phyloP scores from a whole-genome alignment of 2,888 invertebrate species.

The Bursaphelenchus okinawaensis region DNA sequence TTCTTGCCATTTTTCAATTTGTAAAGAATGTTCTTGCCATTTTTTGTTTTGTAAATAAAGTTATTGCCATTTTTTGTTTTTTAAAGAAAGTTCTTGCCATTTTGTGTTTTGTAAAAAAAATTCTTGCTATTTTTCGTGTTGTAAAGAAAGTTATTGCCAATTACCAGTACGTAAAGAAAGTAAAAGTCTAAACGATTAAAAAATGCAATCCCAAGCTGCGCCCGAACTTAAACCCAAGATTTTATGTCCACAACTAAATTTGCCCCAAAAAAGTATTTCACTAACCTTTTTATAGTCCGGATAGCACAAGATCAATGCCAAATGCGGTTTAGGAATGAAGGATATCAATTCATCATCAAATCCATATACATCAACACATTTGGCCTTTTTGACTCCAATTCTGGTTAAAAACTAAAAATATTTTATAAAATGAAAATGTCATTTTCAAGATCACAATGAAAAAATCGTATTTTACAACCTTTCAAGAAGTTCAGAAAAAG shows the following conservation, averaged over 20 bases:
- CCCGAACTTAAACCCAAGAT: constrained; percentile 32
- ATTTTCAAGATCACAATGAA: no score
- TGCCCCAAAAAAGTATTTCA: background rate
- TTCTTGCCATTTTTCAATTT: no score
- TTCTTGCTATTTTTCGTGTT: no score
- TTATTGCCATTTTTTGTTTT: no score
- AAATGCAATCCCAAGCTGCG: no score
- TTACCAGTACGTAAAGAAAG: no score
- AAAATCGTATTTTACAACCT: no score
- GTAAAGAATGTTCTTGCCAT: no score
- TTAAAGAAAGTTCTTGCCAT: no score
- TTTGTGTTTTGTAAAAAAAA: no score
- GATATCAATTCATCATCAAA: constrained; percentile 79
- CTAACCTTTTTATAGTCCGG: constrained; percentile 47
- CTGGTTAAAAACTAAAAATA: constrained; percentile 41
- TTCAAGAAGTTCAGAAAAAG: background rate
- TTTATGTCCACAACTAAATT: constrained; percentile 30
- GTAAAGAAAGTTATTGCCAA: no score
- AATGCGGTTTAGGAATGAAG: constrained; percentile 78
- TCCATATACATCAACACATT: constrained; percentile 82
- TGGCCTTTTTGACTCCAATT: constrained; percentile 59
- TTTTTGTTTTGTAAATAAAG: no score
- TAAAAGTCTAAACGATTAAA: constrained; percentile 8
- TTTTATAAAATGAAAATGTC: background rate
- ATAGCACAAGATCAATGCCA: constrained; percentile 72